Evolutionary conservation across 2,888 invertebrate genomes (phyloP), one percentile per base, ranked within the genome.

Genomic region (Leucophora obtusa): DNA sequence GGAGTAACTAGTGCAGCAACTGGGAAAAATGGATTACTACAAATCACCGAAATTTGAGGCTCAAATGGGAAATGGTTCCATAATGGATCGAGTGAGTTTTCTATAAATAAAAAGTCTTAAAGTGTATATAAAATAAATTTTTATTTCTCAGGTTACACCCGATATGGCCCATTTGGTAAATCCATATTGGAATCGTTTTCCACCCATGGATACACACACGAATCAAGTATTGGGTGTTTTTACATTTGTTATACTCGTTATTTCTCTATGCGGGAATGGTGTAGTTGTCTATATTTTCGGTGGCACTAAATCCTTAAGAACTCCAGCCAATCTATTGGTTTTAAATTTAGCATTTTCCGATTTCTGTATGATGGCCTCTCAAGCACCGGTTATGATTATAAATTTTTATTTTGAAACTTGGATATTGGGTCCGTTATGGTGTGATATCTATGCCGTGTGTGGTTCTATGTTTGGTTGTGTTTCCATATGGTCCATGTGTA

Each of bases 401-500:
- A 93, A 93, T 85, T 93, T 93, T 82, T 92, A 92, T 85, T 92
- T 91, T 79, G 92, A 92, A 84, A 92, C 92, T 0, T 93, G 93
- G 93, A 90, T 92, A n/a, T 89, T 92, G 78, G 93, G 93, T 87
- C 90, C 92, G 1, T 83, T 92, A 56, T 91, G 92, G 89, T 93
- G 93, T 84, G 92, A 93, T 82, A 86, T 93, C 33, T 93, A 93
- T 84, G 93, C 92, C 8, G 90, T 93, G 86, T 89, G 91, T 77
- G 93, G 93, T 4, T 93, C 96, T 38, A 92, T 97, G 82, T 96
- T 95, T 87, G 97, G 97, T 79, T 95, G 96, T 87, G 93, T 93
- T 83, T 97, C 97, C 78, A 97, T 97, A 87, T 97, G 96, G 96
- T 95, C 96, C 14, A 96, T 97, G 95, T 94, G 95, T 1, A 94